Base-by-base conservation (phyloP, 2,113 vertebrate genomes). In the Caretta caretta region DNA sequence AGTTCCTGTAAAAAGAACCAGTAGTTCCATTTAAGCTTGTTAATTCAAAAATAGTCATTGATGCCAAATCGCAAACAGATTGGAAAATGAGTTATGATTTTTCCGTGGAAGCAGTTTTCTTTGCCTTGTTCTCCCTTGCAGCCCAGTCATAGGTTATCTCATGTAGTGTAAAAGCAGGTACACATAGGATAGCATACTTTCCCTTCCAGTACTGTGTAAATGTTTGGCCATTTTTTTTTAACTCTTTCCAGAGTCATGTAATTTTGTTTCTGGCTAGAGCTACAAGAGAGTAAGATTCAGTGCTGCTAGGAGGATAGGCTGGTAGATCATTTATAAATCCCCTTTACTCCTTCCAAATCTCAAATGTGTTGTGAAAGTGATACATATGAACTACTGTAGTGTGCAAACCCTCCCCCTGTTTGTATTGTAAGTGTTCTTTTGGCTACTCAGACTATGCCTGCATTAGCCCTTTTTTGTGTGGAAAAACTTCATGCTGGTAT, bases 361-460 rank as follows among this genome's bases (percentile, higher is more conserved):
- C 12, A 1, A 22, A 1, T 5, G 16, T 48, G 5, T 11, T 80
- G 1, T 11, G 13, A 10, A 72, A 72, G 19, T 72, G 65, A 72
- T 38, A 19, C 65, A 38, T 1, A 0, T 6, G 0, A 11, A 1
- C 31, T 50, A 2, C 49, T 22, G 72, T 25, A 31, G n/a, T 72
- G 31, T 0, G 19, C 16, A 0, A 6, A 9, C 85, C 16, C 1
- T 8, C 35, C n/a, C 29, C 42, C 0, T 20, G 1, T 48, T 19
- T 19, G 46, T 10, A 62, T 22, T 83, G 8, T 38, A 72, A 84
- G 48, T 42, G 56, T 76, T 72, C 6, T n/a, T 88, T 13, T 24
- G 35, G 54, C 1, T 8, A 4, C 38, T 19, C 13, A 20, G 65
- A 17, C 19, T 38, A 17, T 69, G 9, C 65, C 13, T 50, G 0